Conservation (phyloP, 2,888 invertebrate species). For the Epirrita christyi region DNA sequence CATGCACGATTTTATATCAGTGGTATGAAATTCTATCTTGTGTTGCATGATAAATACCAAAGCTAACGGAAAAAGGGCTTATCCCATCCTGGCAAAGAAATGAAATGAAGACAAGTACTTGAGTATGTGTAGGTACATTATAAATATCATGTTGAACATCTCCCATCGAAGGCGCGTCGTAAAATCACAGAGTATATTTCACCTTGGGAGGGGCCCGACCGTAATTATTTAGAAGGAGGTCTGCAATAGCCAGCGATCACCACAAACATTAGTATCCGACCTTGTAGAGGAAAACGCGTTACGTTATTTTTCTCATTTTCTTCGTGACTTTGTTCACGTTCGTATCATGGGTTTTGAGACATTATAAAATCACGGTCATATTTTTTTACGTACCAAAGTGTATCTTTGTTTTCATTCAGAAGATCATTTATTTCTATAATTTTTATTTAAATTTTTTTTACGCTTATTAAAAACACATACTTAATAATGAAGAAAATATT, state of each 20-base stretch:
- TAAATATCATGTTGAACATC: slow-evolving; percentile 29
- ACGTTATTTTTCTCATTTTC: slow-evolving; percentile 24
- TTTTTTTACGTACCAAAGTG: no score
- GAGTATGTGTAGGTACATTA: slow-evolving; percentile 9
- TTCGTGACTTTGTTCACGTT: no score
- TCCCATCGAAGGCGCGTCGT: slow-evolving; percentile 36
- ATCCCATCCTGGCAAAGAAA: slow-evolving; percentile 11
- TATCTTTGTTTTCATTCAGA: no score
- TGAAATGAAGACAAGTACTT: slow-evolving; percentile 25
- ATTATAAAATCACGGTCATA: neutral
- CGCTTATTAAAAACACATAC: no score
- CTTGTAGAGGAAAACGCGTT: slow-evolving; percentile 25
- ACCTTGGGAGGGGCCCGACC: slow-evolving; percentile 42
- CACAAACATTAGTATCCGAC: slow-evolving; percentile 49
- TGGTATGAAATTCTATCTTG: neutral
- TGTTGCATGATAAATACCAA: neutral
- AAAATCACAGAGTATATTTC: slow-evolving; percentile 51
- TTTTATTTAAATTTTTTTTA: no score
- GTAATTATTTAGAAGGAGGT: slow-evolving; percentile 54
- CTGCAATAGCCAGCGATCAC: slow-evolving; percentile 43
- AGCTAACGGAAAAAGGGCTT: neutral
- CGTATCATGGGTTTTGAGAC: neutral
- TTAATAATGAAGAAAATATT: no score
- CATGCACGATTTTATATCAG: neutral
- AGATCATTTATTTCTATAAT: no score